These are phyloP conservation scores for Hypsibius dujardini DNA, from an alignment of 1,140 invertebrate species.

Conservation along the genomic window DNA sequence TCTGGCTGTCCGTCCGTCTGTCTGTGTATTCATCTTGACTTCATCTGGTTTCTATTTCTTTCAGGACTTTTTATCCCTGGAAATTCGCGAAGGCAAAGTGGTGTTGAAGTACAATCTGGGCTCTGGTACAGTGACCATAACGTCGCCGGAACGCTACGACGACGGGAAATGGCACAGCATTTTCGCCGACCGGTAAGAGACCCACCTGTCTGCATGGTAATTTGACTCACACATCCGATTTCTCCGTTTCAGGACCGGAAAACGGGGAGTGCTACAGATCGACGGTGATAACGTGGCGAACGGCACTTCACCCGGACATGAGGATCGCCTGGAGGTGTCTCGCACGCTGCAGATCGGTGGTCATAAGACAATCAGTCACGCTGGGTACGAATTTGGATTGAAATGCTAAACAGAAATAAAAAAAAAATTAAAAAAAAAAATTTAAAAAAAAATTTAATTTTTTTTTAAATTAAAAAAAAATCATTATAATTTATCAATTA, in stretches of 20 bases:
- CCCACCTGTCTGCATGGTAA: slow-evolving; percentile 47
- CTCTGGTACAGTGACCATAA: slow-evolving; percentile 39
- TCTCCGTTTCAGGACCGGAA: slow-evolving; percentile 23
- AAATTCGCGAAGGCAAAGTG: slow-evolving; percentile 56
- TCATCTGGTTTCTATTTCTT: slow-evolving; percentile 23
- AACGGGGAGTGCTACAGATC: slow-evolving; percentile 24
- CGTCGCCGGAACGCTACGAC: slow-evolving; percentile 46
- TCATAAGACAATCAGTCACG: too few species aligned
- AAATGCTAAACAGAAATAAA: too few species aligned
- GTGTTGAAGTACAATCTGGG: slow-evolving; percentile 52
- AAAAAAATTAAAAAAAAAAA: too few species aligned
- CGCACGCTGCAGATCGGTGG: slow-evolving; percentile 74
- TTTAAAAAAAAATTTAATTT: too few species aligned
- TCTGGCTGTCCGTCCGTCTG: too few species aligned
- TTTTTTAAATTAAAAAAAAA: too few species aligned
- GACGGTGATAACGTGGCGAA: slow-evolving; percentile 27
- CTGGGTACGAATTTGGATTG: too few species aligned
- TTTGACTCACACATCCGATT: slow-evolving; percentile 27
- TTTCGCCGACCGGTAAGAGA: slow-evolving; percentile 46
- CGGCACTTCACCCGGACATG: slow-evolving; percentile 31
- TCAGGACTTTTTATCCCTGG: slow-evolving; percentile 59
- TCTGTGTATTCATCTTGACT: neutral
- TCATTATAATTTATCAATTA: too few species aligned
- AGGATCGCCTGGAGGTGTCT: slow-evolving; percentile 37
- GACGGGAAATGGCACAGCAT: slow-evolving; percentile 66